These are phyloP conservation scores for Actenoides hombroni DNA, from an alignment of 2,113 vertebrate genomes.

Conservation along the genomic window DNA sequence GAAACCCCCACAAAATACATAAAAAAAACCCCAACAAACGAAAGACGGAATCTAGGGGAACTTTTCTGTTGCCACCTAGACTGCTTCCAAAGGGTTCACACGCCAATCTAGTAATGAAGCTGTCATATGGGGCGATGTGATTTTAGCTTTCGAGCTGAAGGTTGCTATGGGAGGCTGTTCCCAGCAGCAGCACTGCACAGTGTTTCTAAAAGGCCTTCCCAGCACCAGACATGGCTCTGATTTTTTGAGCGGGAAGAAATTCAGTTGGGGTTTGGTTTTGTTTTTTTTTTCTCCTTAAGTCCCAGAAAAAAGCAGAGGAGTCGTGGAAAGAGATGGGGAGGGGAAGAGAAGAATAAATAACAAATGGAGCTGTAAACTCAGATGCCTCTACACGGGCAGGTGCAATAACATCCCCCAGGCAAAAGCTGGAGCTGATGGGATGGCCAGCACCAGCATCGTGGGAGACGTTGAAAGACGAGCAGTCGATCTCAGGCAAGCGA, in stretches of 20 bases:
- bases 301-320: neutral
- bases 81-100: constrained; percentile 3
- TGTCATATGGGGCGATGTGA: neutral
- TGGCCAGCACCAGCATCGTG: no score
- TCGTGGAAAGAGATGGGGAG: neutral
- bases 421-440: neutral
- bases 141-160: constrained; percentile 31
- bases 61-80: neutral
- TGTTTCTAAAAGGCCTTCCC: neutral
- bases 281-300: neutral
- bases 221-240: neutral
- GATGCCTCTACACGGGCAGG: neutral
- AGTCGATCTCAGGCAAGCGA: neutral
- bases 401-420: neutral
- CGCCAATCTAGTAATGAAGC: constrained; percentile 37
- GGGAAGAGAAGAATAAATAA: neutral
- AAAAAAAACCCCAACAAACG: neutral
- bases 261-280: neutral
- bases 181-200: neutral
- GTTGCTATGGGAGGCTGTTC: constrained; percentile 52
- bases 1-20: neutral
- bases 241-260: neutral
- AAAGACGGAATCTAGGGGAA: neutral
- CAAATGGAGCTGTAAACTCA: neutral
- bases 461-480: neutral